Evolutionary conservation across 1,140 invertebrate species (phyloP).

Genomic region (Phocides pigmalion): DNA sequence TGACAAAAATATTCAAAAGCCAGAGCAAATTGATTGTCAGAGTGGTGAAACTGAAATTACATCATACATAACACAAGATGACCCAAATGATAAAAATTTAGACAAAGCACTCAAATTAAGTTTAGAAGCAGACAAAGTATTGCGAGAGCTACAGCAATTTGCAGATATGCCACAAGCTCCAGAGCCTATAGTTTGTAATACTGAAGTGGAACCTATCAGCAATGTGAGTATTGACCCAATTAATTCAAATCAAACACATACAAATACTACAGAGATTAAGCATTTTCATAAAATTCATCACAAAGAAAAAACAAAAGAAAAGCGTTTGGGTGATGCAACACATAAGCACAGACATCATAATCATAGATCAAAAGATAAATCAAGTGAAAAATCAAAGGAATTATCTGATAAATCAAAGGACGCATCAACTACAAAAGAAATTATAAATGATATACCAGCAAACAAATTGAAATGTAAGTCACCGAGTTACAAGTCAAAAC

Average conservation of each 20-base stretch:
- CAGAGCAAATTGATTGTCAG: no score
- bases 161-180: conserved; percentile 59
- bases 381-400: background rate
- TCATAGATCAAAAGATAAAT: conserved; percentile 46
- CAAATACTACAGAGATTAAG: conserved; percentile 41
- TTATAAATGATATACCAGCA: conserved; percentile 14
- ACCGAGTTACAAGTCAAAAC: conserved; percentile 35
- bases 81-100: conserved; percentile 46
- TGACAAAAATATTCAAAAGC: no score
- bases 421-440: background rate
- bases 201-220: conserved; percentile 7
- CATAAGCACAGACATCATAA: conserved; percentile 24
- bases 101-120: conserved; percentile 70
- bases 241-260: conserved; percentile 40
- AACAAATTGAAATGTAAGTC: conserved; percentile 37
- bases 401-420: background rate
- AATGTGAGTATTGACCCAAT: conserved; percentile 4
- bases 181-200: conserved; percentile 39
- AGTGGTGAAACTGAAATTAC: conserved; percentile 2
- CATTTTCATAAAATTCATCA: conserved; percentile 24
- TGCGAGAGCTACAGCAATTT: conserved; percentile 62
- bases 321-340: conserved; percentile 8
- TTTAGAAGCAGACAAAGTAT: conserved; percentile 69
- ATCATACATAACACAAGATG: background rate
- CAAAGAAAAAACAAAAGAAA: conserved; percentile 35